Percentiles rank a stretch among this genome's conserved stretches.
phyloP scores from a whole-genome alignment of 2,113 vertebrate genomes.

The Sphyrna mokarran region DNA sequence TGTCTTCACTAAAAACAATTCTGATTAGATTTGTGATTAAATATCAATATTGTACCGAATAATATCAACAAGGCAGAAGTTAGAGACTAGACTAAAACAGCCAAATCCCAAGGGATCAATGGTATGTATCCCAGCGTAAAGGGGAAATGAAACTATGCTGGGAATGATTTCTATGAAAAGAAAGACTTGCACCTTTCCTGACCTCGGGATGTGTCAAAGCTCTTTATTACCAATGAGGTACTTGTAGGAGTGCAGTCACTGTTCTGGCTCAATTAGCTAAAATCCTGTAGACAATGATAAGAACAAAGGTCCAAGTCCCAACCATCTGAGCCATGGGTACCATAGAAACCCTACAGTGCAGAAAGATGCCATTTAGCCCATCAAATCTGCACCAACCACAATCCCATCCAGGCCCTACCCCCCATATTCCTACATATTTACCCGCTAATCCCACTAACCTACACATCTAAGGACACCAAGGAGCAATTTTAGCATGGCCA shows the following conservation, averaged over 20 bases:
- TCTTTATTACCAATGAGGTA: background rate
- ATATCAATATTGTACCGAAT: background rate
- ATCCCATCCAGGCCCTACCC: too few species aligned
- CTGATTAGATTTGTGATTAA: background rate
- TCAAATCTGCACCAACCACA: too few species aligned
- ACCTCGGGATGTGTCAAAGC: background rate
- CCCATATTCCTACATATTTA: too few species aligned
- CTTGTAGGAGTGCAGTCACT: background rate
- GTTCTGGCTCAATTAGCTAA: background rate
- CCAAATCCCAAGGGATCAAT: background rate
- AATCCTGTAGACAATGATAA: too few species aligned
- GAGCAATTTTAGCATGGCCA: too few species aligned
- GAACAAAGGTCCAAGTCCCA: too few species aligned
- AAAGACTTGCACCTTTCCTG: background rate
- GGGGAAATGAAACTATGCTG: background rate
- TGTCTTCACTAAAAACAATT: background rate
- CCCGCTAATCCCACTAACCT: too few species aligned
- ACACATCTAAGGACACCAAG: too few species aligned
- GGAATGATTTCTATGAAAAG: background rate
- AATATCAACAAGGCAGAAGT: background rate
- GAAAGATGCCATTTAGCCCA: too few species aligned
- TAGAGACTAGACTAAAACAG: background rate
- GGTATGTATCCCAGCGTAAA: background rate
- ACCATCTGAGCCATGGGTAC: too few species aligned
- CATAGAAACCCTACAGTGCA: too few species aligned